Evolutionary conservation across 2,113 vertebrate genomes (phyloP).

Genomic region (Bos javanicus): DNA sequence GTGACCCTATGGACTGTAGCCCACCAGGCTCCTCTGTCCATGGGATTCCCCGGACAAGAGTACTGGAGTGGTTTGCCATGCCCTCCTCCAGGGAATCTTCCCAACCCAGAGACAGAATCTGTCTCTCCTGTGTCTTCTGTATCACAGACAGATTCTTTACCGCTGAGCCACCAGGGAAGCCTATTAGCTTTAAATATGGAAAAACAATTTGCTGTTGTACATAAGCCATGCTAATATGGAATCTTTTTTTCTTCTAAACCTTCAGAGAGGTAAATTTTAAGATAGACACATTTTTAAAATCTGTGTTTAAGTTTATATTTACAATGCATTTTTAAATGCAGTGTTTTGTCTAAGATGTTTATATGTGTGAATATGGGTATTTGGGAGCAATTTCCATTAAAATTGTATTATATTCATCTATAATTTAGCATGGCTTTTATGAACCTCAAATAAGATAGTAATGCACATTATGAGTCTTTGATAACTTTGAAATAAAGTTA

Average conservation of each 20-base stretch:
- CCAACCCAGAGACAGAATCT: not conserved
- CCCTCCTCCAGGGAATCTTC: not conserved
- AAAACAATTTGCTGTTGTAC: not conserved
- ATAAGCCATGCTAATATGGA: conserved; percentile 47
- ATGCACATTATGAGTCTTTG: not conserved
- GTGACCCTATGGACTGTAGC: not conserved
- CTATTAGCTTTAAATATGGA: conserved; percentile 31
- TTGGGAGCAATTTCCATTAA: conserved; percentile 37
- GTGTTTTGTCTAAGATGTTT: conserved; percentile 4
- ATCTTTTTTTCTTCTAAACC: conserved; percentile 11
- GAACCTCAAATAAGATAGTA: conserved; percentile 25
- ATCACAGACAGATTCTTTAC: not conserved
- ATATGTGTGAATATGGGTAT: not conserved
- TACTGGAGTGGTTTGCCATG: not conserved
- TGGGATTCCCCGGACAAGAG: not conserved
- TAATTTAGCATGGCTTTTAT: conserved; percentile 42
- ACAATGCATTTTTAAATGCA: conserved; percentile 20
- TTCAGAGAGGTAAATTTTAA: conserved; percentile 41
- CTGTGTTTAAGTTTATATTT: conserved; percentile 12
- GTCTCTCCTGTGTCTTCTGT: not conserved
- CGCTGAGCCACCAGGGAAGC: not conserved
- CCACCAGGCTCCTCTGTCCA: not conserved
- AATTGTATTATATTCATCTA: conserved; percentile 43
- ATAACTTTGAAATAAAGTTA: not conserved
- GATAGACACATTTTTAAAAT: not conserved